Base-by-base conservation (phyloP, 1,140 invertebrate genomes). In the Plodia interpunctella region DNA sequence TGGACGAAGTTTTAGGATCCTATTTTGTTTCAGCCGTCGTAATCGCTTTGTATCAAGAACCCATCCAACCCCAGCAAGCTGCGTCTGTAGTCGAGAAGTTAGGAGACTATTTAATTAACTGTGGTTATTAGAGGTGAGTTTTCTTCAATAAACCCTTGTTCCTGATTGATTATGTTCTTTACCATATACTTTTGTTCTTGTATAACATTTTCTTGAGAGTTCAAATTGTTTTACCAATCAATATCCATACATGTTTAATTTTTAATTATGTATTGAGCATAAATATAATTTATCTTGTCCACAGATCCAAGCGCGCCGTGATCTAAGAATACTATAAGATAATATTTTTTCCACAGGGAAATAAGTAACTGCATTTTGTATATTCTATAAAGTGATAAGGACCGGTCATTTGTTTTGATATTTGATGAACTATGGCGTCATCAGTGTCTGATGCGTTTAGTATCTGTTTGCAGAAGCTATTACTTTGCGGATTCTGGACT, bases 11-110 rank as follows among this genome's bases (percentile, higher is more conserved):
- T 44, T 15, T 5, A 38, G 35, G 13, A 38, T 38, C 2, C 5
- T 38, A 75, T 85, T 90, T 91, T 80, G 78, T 92, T 92, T 5
- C 91, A 96, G 95, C 96, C 83, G 95, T 97, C 87, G 96, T 97
- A 86, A 94, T 97, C 88, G 96, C 96, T 84, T 93, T 97, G 80
- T 97, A 97, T 84, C 96, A 97, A 93, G 96, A 97, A 91, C 96
- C 96, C 80, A 96, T 97, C 90, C 96, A 97, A 91, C 96, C 96
- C 89, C 96, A 97, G 91, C 96, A 97, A 91, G 96, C 96, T 83
- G 96, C 96, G 87, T 96, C 95, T 72, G 96, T 97, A 90, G 96
- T 97, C 89, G 96, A 97, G 94, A 97, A 97, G 92, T 93, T 97
- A 93, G 96, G 96, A 92, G 96, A 97, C 91, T 97, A 97, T 94